Percentiles rank a stretch among this genome's conserved stretches.
Evolutionary conservation across 64 coral and sea anemone genomes (phyloP).

Genomic region (Montipora foliosa): DNA sequence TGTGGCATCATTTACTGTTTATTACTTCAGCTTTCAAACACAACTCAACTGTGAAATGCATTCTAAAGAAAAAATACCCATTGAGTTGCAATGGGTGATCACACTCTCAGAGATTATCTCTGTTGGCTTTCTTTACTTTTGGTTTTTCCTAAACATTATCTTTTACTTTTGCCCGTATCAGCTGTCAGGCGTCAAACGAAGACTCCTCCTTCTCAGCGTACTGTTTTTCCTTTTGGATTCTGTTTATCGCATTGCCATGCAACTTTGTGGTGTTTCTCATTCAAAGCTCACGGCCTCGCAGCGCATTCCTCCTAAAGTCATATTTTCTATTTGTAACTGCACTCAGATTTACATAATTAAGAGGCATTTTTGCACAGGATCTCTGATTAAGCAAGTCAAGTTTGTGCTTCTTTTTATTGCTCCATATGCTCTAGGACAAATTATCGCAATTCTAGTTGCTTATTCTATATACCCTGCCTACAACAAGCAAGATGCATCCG

Average conservation of each 20-base stretch:
- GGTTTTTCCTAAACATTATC: background rate
- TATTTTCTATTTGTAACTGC: background rate
- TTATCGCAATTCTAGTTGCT: background rate
- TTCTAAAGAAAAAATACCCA: no score
- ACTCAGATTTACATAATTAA: background rate
- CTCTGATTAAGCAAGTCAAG: background rate
- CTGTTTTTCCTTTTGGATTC: background rate
- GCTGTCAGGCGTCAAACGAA: background rate
- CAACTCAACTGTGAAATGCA: no score
- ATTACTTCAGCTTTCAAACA: slow-evolving; percentile 4
- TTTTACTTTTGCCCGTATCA: background rate
- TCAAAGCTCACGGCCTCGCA: background rate
- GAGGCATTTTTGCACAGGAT: background rate
- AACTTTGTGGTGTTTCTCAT: background rate
- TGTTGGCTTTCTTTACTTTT: background rate
- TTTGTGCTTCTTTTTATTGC: background rate
- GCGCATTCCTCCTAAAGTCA: background rate
- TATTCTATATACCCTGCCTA: background rate
- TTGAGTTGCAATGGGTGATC: background rate
- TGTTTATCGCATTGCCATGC: background rate
- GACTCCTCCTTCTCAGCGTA: background rate
- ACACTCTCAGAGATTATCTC: background rate
- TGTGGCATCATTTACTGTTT: background rate
- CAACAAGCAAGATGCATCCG: slow-evolving; percentile 7
- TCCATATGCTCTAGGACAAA: background rate